Base-by-base conservation (phyloP, 1,140 invertebrate species). In the Drosophila equinoxialis region DNA sequence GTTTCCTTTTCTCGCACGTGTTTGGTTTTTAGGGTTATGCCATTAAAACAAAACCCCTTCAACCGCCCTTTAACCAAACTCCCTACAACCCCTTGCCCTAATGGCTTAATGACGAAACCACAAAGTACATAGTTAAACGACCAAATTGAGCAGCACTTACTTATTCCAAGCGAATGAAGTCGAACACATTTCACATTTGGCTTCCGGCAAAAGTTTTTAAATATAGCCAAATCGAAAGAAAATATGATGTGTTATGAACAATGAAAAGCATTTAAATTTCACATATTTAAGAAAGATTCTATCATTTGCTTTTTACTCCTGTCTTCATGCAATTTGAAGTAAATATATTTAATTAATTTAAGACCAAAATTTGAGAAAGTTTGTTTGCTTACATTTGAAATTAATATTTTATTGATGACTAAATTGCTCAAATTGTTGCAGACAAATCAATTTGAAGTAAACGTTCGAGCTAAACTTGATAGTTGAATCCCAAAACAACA, bases 61-160 rank as follows among this genome's bases (percentile, higher is more conserved):
- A 65, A 14, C 60, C 23, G 37, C 62, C 10, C 59, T 14, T 7
- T 35, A 65, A 14, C 60, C 23, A 42, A 42, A 58, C 10, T 30
- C 37, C 17, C 41, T 0, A 13, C 20, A 23, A 39, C 37, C 54
- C 13, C 45, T 11, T 10, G 30, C 58, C 23, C 41, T 89, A 87
- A 87, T 89, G 61, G 83, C 84, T 87, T 89, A 87, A 87, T 87
- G 84, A 80, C 84, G 69, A 87, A 84, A 81, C 83, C 83, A 86
- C 82, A 66, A 78, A 87, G 84, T 80, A 80, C 77, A 79, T 79
- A 87, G 82, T 86, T 79, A 69, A 87, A 84, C 79, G 66, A 65
- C 75, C 76, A 86, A 86, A 86, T 86, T 87, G 83, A 86, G 83
- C 83, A 79, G 83, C 83, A 82, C 79, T 82, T 71, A 87, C 79